Percentiles rank a stretch among this genome's conserved stretches.
Evolutionary conservation across 2,888 invertebrate genomes (phyloP).

Genomic region (Harpalus rufipes): DNA sequence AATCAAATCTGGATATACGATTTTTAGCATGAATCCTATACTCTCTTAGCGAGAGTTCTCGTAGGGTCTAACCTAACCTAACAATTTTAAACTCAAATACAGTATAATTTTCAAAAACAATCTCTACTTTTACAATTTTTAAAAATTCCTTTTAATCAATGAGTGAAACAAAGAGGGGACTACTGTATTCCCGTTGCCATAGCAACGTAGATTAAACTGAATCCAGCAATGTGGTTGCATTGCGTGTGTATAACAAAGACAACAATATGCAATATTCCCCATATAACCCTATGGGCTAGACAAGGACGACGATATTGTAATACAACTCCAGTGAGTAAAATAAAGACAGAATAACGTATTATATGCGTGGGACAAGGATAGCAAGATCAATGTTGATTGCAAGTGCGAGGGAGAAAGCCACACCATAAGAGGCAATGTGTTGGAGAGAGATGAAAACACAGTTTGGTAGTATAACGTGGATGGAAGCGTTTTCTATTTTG

Average conservation of each 20-base stretch:
- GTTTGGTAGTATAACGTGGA: slow-evolving; percentile 72
- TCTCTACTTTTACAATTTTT: slow-evolving; percentile 3
- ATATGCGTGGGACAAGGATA: neutral
- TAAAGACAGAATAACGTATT: neutral
- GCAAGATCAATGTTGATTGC: neutral
- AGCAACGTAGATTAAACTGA: slow-evolving; percentile 48
- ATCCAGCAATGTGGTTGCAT: slow-evolving; percentile 40
- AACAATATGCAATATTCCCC: slow-evolving; percentile 18
- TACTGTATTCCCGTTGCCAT: slow-evolving; percentile 35
- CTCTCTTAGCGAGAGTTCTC: too few species aligned
- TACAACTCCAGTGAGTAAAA: neutral
- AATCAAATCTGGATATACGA: too few species aligned
- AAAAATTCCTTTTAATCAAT: slow-evolving; percentile 24
- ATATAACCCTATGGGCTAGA: neutral
- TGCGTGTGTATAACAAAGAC: slow-evolving; percentile 31
- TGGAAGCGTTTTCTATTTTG: slow-evolving; percentile 78
- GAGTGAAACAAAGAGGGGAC: slow-evolving; percentile 4
- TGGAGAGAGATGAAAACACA: slow-evolving; percentile 1
- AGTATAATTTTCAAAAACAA: too few species aligned
- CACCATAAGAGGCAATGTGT: neutral
- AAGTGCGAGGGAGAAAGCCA: neutral
- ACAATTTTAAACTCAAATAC: too few species aligned
- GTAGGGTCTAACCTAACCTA: too few species aligned
- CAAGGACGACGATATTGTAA: neutral
- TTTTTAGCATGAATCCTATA: too few species aligned